Evolutionary conservation across 2,113 vertebrate genomes (phyloP).

Genomic region (Entomyzon cyanotis): DNA sequence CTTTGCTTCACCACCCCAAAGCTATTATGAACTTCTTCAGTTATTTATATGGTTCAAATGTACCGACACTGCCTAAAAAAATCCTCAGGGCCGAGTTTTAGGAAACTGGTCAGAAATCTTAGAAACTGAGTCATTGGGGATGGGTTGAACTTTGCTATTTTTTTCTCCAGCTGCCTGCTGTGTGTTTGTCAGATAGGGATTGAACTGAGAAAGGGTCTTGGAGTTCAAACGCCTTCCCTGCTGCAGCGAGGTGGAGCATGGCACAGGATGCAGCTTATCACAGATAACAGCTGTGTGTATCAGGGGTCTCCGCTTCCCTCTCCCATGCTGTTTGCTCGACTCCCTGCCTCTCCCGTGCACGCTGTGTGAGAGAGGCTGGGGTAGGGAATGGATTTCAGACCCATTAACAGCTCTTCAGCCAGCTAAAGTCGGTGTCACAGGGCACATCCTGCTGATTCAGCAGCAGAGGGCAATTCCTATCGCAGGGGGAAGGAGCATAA

Average conservation of each 20-base stretch:
- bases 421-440: neutral
- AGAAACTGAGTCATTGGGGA: slow-evolving; percentile 18
- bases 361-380: neutral
- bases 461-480: neutral
- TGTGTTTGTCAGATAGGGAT: slow-evolving; percentile 36
- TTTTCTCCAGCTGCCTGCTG: slow-evolving; percentile 36
- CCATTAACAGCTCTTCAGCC: slow-evolving; percentile 6
- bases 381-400: neutral
- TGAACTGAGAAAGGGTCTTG: neutral
- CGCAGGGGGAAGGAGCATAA: neutral
- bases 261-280: slow-evolving; percentile 48
- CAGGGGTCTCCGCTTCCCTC: neutral
- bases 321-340: neutral
- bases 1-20: neutral
- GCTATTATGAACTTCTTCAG: neutral
- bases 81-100: neutral
- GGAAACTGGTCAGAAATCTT: slow-evolving; percentile 46
- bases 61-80: neutral
- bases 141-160: neutral
- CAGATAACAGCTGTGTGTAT: slow-evolving; percentile 19
- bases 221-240: slow-evolving; percentile 40
- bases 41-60: slow-evolving; percentile 1
- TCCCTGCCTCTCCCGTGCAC: neutral
- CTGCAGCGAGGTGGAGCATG: slow-evolving; percentile 15
- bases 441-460: slow-evolving; percentile 29